These are phyloP conservation scores for Drosophila birchii DNA, from an alignment of 2,888 invertebrate genomes.

Conservation along the genomic window DNA sequence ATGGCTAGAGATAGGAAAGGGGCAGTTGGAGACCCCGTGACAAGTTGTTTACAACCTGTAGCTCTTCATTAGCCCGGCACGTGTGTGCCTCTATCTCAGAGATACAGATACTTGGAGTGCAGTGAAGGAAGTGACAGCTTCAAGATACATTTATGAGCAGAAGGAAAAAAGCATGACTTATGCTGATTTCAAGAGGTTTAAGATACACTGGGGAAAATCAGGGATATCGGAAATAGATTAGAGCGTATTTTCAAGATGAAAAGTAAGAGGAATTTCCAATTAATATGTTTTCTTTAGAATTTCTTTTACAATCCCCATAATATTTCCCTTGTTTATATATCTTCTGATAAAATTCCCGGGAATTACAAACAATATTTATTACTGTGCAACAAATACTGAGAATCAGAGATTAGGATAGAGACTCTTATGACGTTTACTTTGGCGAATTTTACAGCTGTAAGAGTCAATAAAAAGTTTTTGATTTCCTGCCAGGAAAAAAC, in stretches of 20 bases:
- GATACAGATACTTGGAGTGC: slow-evolving; percentile 16
- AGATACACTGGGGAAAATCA: too few species aligned
- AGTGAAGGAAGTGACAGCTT: slow-evolving; percentile 33
- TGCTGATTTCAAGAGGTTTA: slow-evolving; percentile 15
- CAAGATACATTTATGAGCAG: slow-evolving; percentile 24
- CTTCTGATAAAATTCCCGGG: background rate
- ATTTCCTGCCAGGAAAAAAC: slow-evolving; percentile 10
- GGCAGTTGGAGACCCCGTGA: slow-evolving; percentile 5
- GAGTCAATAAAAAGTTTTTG: slow-evolving; percentile 23
- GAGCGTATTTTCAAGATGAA: too few species aligned
- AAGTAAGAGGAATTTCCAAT: too few species aligned
- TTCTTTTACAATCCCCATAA: background rate
- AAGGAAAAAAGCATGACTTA: background rate
- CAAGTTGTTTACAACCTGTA: slow-evolving; percentile 45
- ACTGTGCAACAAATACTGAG: background rate
- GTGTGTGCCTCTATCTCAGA: slow-evolving; percentile 26
- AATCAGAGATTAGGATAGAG: slow-evolving; percentile 4
- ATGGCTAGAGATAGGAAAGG: slow-evolving; percentile 4
- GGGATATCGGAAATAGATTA: too few species aligned
- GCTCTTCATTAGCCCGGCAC: slow-evolving; percentile 45
- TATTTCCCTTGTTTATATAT: background rate
- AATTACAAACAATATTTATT: slow-evolving; percentile 1
- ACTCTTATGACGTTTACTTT: slow-evolving; percentile 10
- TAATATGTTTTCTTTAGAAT: background rate
- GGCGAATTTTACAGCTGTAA: slow-evolving; percentile 31